Percentiles rank a stretch among this genome's conserved stretches.
Conservation (phyloP, 1,140 invertebrate species). For the Doryteuthis pealeii region DNA sequence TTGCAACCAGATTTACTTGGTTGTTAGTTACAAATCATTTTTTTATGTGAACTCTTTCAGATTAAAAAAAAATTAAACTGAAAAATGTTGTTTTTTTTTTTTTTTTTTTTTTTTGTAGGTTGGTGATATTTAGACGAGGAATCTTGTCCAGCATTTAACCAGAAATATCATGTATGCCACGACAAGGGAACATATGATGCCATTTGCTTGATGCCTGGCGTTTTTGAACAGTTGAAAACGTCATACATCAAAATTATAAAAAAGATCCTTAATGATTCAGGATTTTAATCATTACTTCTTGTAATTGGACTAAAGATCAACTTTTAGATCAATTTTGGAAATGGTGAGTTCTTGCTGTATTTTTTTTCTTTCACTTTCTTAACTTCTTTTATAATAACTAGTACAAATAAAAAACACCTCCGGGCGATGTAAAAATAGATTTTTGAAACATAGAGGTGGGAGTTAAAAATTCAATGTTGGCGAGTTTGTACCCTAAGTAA, state of each 20-base stretch:
- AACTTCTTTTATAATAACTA: no score
- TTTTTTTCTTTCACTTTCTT: no score
- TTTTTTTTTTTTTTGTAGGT: neutral
- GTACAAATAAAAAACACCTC: no score
- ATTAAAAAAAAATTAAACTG: no score
- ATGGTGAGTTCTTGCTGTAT: slow-evolving; percentile 56
- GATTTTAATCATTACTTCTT: slow-evolving; percentile 86
- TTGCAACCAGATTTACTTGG: no score
- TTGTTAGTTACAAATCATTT: no score
- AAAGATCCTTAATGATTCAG: slow-evolving; percentile 66
- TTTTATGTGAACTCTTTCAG: no score
- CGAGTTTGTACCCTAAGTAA: no score
- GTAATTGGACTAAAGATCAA: slow-evolving; percentile 91
- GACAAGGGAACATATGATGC: slow-evolving; percentile 96
- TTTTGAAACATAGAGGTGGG: no score
- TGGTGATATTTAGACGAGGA: neutral
- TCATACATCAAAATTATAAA: slow-evolving; percentile 73
- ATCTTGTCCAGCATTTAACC: slow-evolving; percentile 9
- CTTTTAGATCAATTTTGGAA: slow-evolving; percentile 72
- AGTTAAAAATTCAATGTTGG: no score
- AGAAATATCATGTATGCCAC: slow-evolving; percentile 60
- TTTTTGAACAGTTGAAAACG: slow-evolving; percentile 67
- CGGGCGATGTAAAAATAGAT: no score
- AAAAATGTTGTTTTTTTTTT: no score
- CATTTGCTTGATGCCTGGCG: slow-evolving; percentile 76